These are phyloP conservation scores for Melopsittacus undulatus DNA, from an alignment of 2,797 vertebrate genomes.

Conservation along the genomic window DNA sequence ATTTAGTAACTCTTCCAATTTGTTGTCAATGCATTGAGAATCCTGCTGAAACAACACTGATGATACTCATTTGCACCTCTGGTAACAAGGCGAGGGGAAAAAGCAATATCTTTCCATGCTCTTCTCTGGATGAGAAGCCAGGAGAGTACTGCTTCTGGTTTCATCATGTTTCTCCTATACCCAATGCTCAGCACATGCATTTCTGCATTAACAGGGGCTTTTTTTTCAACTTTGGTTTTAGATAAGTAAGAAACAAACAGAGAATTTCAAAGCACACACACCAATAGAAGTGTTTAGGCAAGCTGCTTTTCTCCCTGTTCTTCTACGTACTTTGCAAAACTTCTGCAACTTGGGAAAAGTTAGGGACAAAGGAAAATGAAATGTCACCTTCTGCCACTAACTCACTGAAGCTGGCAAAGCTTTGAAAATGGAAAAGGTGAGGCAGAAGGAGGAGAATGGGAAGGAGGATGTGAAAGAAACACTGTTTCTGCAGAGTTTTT, in stretches of 20 bases:
- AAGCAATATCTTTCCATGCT: background rate
- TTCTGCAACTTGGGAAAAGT: background rate
- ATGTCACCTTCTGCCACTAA: background rate
- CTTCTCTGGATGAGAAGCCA: background rate
- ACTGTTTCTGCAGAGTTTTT: background rate
- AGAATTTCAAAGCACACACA: background rate
- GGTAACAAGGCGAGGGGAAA: background rate
- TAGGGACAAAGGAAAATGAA: background rate
- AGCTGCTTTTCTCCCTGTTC: background rate
- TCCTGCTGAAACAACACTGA: background rate
- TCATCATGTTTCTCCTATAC: background rate
- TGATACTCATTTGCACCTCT: background rate
- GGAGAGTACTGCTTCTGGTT: background rate
- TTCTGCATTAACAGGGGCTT: background rate
- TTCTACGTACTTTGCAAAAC: background rate
- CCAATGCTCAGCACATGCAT: background rate
- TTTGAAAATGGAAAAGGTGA: constrained; percentile 11
- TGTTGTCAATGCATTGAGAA: background rate
- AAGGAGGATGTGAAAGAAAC: background rate
- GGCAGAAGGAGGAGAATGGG: background rate
- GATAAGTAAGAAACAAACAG: background rate
- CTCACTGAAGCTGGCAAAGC: background rate
- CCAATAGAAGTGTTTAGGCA: background rate
- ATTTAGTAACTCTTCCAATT: background rate
- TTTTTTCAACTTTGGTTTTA: background rate